Conservation (phyloP, 2,113 vertebrate genomes). For the Phaethon lepturus region DNA sequence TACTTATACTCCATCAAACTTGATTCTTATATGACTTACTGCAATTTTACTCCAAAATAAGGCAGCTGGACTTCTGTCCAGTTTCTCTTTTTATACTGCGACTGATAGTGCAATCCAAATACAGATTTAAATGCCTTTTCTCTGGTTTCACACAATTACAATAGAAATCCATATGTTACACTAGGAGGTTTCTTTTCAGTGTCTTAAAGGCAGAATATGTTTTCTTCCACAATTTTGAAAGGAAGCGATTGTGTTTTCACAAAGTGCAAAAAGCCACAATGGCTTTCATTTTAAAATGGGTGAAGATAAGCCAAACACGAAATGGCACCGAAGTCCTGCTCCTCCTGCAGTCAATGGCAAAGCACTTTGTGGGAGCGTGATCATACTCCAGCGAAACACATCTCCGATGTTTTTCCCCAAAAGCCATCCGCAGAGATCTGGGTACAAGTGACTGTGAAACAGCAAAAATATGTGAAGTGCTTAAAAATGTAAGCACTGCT, state of each 20-base stretch:
- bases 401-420: not conserved
- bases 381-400: not conserved
- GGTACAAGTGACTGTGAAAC: not conserved
- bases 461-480: not conserved
- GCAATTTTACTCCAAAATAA: slow-evolving; percentile 5
- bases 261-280: not conserved
- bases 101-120: not conserved
- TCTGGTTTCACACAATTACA: not conserved
- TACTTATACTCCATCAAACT: not conserved
- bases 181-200: not conserved
- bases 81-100: not conserved
- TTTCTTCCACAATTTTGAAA: not conserved
- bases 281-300: not conserved
- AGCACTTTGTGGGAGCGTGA: not conserved
- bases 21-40: not conserved
- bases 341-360: not conserved
- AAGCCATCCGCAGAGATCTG: not conserved
- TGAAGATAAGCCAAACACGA: not conserved
- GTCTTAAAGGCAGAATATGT: not conserved
- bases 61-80: slow-evolving; percentile 12
- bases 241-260: not conserved
- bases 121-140: not conserved
- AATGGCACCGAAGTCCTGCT: not conserved
- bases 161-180: not conserved
- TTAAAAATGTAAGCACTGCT: not conserved